Conservation (phyloP, 2,888 invertebrate genomes). For the Kryphioiulus occultus region DNA sequence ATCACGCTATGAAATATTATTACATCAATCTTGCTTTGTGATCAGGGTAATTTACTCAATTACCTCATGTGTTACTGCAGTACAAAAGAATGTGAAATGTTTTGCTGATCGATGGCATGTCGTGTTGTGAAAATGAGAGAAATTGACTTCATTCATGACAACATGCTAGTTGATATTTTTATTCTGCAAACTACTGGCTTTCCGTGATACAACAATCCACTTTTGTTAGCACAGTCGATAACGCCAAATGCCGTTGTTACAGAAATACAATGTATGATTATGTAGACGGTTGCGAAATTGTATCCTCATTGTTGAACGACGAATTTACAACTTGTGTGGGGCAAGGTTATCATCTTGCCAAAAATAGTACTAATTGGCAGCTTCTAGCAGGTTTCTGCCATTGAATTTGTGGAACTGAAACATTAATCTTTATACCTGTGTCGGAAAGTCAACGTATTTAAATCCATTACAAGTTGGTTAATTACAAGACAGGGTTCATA, state of each 20-base stretch:
- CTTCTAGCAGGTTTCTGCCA: not conserved
- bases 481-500: no score
- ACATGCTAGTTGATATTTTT: not conserved
- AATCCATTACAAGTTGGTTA: no score
- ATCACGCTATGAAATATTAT: not conserved
- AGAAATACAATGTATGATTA: slow-evolving; percentile 2
- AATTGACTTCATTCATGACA: not conserved
- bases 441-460: not conserved
- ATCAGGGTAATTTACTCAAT: not conserved
- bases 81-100: no score
- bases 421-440: not conserved
- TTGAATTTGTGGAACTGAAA: not conserved
- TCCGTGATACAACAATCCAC: not conserved
- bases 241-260: not conserved
- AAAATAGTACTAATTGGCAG: not conserved
- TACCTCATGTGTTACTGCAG: no score
- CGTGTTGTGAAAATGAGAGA: not conserved
- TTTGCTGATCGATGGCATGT: not conserved
- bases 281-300: not conserved
- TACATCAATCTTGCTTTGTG: not conserved
- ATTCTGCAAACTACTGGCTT: not conserved
- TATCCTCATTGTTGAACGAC: not conserved
- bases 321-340: not conserved
- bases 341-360: not conserved
- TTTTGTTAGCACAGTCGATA: not conserved